Evolutionary conservation across 2,888 invertebrate species (phyloP).

Genomic region (Artemia sp.): DNA sequence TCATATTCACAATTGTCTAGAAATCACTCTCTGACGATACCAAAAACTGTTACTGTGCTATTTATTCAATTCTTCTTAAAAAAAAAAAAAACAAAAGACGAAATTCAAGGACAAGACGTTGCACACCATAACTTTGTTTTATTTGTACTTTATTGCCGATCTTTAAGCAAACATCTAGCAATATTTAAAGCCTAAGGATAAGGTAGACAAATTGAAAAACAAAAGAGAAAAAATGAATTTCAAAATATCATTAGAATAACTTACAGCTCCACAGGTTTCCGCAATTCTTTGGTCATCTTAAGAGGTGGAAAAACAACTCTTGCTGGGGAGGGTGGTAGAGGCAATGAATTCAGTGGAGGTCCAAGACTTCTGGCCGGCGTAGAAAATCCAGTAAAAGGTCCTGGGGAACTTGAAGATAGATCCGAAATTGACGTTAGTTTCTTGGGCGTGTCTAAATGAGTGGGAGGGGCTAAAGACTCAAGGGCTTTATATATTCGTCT

Average conservation of each 20-base stretch:
- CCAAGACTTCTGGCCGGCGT: not conserved
- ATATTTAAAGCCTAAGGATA: too few relatives aligned
- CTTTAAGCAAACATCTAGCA: too few relatives aligned
- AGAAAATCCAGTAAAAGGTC: not conserved
- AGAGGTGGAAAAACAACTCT: constrained; percentile 14
- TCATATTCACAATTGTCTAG: too few relatives aligned
- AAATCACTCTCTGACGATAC: too few relatives aligned
- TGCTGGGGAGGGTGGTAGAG: not conserved
- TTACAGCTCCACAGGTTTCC: not conserved
- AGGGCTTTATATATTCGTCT: constrained; percentile 10
- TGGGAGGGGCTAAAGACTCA: constrained; percentile 1
- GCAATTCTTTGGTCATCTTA: not conserved
- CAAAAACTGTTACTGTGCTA: too few relatives aligned
- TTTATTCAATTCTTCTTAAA: too few relatives aligned
- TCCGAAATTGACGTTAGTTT: not conserved
- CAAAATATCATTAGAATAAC: not conserved
- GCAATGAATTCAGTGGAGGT: not conserved
- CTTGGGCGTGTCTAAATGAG: not conserved
- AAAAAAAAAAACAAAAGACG: too few relatives aligned
- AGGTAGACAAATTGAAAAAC: too few relatives aligned
- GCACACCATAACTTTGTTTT: too few relatives aligned
- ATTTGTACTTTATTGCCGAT: too few relatives aligned
- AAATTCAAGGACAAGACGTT: too few relatives aligned
- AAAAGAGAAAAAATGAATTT: too few relatives aligned
- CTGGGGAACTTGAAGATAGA: not conserved